Percentiles rank a stretch among this genome's conserved stretches.
Evolutionary conservation across 2,888 invertebrate species (phyloP).

Genomic region (Ichneumoninae sp.): DNA sequence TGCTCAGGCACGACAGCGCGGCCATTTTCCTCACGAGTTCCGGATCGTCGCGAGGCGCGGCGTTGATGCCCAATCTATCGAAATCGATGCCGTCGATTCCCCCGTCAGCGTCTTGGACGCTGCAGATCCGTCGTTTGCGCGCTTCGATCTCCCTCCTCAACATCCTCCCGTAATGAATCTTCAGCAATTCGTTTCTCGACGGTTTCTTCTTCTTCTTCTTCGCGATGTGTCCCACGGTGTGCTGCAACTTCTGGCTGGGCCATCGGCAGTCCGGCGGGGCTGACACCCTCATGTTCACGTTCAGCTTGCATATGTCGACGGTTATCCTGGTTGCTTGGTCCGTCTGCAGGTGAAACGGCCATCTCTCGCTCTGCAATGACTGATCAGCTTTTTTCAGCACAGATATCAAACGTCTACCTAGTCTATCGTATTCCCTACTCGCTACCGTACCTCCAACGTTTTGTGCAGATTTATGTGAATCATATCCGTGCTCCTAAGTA

Average conservation of each 20-base stretch:
- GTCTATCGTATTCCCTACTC: background rate
- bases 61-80: constrained; percentile 71
- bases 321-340: constrained; percentile 42
- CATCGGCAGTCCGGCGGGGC: constrained; percentile 28
- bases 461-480: constrained; percentile 71
- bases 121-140: background rate
- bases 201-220: constrained; percentile 71
- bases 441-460: constrained; percentile 67
- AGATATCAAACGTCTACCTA: constrained; percentile 4
- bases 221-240: constrained; percentile 42
- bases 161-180: constrained; percentile 63
- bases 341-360: constrained; percentile 41
- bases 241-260: constrained; percentile 36
- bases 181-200: constrained; percentile 67
- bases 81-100: constrained; percentile 66
- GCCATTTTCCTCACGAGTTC: constrained; percentile 70
- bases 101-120: background rate
- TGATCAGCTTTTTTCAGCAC: constrained; percentile 14
- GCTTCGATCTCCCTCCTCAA: constrained; percentile 51
- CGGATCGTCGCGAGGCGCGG: constrained; percentile 69
- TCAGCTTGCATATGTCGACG: constrained; percentile 60
- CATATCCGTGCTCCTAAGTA: constrained; percentile 54
- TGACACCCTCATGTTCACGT: constrained; percentile 51
- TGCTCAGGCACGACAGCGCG: constrained; percentile 71
- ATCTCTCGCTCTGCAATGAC: constrained; percentile 43